These are phyloP conservation scores for Nannobrachium achirus DNA, from an alignment of 2,113 vertebrate genomes.

Conservation along the genomic window DNA sequence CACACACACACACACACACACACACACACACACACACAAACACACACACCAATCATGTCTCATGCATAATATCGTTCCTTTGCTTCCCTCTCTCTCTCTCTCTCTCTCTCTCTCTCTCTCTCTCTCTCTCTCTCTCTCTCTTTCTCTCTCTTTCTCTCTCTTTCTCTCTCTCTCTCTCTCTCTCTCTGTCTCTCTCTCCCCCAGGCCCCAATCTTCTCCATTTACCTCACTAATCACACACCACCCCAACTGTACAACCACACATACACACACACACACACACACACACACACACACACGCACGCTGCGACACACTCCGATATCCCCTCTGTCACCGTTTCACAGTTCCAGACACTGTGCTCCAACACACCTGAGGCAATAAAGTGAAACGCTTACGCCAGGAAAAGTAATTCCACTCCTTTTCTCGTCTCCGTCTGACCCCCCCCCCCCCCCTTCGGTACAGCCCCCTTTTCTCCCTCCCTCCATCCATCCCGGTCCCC, in stretches of 20 bases:
- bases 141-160: too few relatives aligned
- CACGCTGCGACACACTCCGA: conserved; percentile 43
- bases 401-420: conserved; percentile 74
- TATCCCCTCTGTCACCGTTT: conserved; percentile 28
- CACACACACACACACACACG: not conserved
- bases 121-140: too few relatives aligned
- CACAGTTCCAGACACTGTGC: conserved; percentile 44
- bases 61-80: too few relatives aligned
- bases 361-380: conserved; percentile 77
- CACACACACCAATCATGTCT: not conserved
- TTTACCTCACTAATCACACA: too few relatives aligned
- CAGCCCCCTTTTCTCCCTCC: not conserved
- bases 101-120: too few relatives aligned
- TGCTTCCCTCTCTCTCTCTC: too few relatives aligned
- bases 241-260: too few relatives aligned
- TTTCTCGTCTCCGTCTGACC: not conserved
- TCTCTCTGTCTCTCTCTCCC: too few relatives aligned
- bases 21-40: conserved; percentile 16
- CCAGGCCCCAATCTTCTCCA: too few relatives aligned
- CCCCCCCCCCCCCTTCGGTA: conserved; percentile 14
- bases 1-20: conserved; percentile 29
- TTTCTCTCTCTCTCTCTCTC: too few relatives aligned
- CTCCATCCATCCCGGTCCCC: conserved; percentile 34
- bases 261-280: not conserved
- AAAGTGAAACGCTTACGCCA: conserved; percentile 68